Percentiles rank a stretch among this genome's conserved stretches.
These are phyloP conservation scores for Chrysotoxum bicinctum DNA, from an alignment of 2,888 invertebrate genomes.

Conservation along the genomic window DNA sequence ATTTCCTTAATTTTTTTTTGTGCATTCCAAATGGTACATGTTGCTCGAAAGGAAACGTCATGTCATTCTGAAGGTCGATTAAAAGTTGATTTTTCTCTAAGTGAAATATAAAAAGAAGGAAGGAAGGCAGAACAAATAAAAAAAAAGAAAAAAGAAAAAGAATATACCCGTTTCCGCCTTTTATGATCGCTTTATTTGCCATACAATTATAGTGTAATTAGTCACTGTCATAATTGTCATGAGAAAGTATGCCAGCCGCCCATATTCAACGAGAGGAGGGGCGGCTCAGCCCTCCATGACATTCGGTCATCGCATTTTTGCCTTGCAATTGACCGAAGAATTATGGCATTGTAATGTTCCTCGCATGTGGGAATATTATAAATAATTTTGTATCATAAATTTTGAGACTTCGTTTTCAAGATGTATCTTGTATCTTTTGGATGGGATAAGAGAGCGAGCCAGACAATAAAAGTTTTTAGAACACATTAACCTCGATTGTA, in stretches of 20 bases:
- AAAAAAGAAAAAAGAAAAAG: neutral
- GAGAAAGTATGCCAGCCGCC: constrained; percentile 40
- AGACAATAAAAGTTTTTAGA: constrained; percentile 11
- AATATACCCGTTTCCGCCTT: constrained; percentile 50
- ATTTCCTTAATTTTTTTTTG: neutral
- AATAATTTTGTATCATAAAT: constrained; percentile 1
- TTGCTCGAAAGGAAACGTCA: constrained; percentile 42
- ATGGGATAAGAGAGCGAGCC: neutral
- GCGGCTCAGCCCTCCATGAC: neutral
- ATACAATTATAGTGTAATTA: constrained; percentile 42
- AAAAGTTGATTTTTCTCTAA: constrained; percentile 19
- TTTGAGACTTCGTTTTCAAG: neutral
- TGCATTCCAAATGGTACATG: neutral
- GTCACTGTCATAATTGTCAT: constrained; percentile 62
- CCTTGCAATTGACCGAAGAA: constrained; percentile 31
- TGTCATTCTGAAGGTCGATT: constrained; percentile 54
- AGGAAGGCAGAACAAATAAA: too few relatives aligned
- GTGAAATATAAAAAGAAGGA: constrained; percentile 24
- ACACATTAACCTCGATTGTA: constrained; percentile 19
- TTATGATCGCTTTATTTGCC: constrained; percentile 56
- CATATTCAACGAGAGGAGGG: neutral
- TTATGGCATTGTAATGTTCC: neutral
- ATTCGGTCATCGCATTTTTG: constrained; percentile 32
- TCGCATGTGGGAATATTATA: constrained; percentile 8
- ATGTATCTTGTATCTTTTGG: constrained; percentile 5